Conservation (phyloP, 2,888 invertebrate species). For the Cryptocephalus moraei region DNA sequence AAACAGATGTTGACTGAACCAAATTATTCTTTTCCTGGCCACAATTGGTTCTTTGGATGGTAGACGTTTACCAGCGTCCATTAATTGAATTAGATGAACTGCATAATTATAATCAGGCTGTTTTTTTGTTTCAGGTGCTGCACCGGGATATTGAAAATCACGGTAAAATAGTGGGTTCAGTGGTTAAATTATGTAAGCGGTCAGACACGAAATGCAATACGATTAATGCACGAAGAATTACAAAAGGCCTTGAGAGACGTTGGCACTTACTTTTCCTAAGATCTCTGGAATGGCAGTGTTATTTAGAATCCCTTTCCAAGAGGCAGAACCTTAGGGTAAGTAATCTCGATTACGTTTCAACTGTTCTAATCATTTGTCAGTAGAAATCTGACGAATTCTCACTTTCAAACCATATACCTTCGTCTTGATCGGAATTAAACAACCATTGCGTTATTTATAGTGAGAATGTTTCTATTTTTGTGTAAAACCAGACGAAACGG, state of each 20-base stretch:
- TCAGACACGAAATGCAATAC: conserved; percentile 30
- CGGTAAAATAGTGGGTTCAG: conserved; percentile 70
- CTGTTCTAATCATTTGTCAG: no score
- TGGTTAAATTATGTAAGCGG: conserved; percentile 63
- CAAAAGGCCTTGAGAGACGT: conserved; percentile 68
- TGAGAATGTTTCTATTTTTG: conserved; percentile 7
- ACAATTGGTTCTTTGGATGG: no score
- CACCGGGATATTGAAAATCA: conserved; percentile 90
- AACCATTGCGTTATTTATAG: conserved; percentile 3
- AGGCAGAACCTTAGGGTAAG: conserved; percentile 55
- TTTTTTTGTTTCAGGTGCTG: conserved; percentile 59
- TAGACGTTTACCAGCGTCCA: no score
- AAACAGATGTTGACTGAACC: no score
- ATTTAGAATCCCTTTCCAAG: conserved; percentile 70
- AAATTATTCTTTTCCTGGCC: no score
- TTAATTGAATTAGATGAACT: no score
- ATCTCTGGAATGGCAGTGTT: conserved; percentile 87
- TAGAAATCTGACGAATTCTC: no score
- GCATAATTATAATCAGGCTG: no score
- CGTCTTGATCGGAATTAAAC: no score
- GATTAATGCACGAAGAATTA: conserved; percentile 39
- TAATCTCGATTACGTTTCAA: conserved; percentile 7
- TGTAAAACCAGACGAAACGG: conserved; percentile 2
- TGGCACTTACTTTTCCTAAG: conserved; percentile 85
- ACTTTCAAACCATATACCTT: no score